These are phyloP conservation scores for Asarcornis scutulata DNA, from an alignment of 2,113 vertebrate species.

Conservation along the genomic window DNA sequence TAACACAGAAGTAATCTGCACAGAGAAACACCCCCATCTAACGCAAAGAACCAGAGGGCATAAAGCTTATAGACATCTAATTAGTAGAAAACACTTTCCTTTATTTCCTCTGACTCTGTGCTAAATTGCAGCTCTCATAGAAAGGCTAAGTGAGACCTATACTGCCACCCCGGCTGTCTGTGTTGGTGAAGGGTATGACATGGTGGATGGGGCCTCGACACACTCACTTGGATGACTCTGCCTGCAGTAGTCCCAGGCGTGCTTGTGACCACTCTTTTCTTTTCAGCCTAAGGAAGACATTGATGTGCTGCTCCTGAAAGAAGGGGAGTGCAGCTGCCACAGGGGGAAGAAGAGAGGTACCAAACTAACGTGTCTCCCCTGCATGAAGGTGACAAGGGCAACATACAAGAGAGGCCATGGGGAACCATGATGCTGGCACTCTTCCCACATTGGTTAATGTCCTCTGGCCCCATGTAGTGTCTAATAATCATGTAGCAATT, in stretches of 20 bases:
- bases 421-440: rapidly evolving
- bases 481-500: rapidly evolving
- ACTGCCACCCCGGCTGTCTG: rapidly evolving
- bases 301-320: not conserved
- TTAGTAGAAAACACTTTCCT: not conserved
- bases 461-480: rapidly evolving
- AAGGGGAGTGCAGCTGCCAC: not conserved
- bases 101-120: not conserved
- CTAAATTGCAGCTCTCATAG: not conserved
- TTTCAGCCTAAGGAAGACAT: not conserved
- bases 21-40: not conserved
- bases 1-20: not conserved
- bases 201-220: rapidly evolving
- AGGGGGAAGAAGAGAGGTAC: not conserved
- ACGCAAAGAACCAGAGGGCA: not conserved
- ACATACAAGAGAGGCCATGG: not conserved
- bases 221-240: not conserved
- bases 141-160: not conserved
- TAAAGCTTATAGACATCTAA: not conserved
- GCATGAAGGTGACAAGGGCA: not conserved
- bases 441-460: not conserved
- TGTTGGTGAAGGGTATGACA: not conserved
- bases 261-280: not conserved
- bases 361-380: rapidly evolving
- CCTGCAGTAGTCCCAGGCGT: too few relatives aligned